These are phyloP conservation scores for Stegodyphus mimosarum DNA, from an alignment of 1,140 invertebrate genomes.

Conservation along the genomic window DNA sequence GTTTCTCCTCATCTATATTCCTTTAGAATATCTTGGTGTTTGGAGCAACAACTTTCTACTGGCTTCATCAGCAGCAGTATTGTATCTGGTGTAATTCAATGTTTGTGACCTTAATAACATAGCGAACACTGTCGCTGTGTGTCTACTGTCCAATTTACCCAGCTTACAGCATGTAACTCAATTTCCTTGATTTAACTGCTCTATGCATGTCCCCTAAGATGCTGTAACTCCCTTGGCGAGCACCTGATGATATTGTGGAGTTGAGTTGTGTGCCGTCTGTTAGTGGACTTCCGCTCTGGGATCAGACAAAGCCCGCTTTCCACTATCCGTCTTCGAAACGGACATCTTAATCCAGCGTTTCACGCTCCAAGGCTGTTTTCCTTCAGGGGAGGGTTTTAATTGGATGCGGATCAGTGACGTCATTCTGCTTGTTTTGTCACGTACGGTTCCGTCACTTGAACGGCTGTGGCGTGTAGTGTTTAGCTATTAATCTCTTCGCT, in stretches of 20 bases:
- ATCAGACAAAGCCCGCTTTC: slow-evolving; percentile 48
- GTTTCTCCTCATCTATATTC: background rate
- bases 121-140: background rate
- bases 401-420: slow-evolving; percentile 57
- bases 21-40: slow-evolving; percentile 4
- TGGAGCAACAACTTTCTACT: slow-evolving; percentile 8
- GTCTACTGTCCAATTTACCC: slow-evolving; percentile 32
- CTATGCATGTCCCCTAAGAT: slow-evolving; percentile 37
- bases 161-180: slow-evolving; percentile 35
- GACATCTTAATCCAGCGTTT: slow-evolving; percentile 49
- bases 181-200: slow-evolving; percentile 43
- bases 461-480: slow-evolving; percentile 6
- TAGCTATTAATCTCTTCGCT: slow-evolving; percentile 42
- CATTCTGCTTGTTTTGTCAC: slow-evolving; percentile 52
- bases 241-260: slow-evolving; percentile 51
- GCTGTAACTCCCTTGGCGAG: slow-evolving; percentile 14
- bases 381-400: slow-evolving; percentile 45
- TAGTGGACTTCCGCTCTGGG: slow-evolving; percentile 32
- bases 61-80: slow-evolving; percentile 10
- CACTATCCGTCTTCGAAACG: slow-evolving; percentile 44
- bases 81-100: background rate
- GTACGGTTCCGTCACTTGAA: slow-evolving; percentile 1
- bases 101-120: background rate
- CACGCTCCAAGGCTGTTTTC: slow-evolving; percentile 40
- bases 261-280: slow-evolving; percentile 23